These are phyloP conservation scores for Phylloscopus collybita DNA, from an alignment of 2,797 vertebrate genomes.

Conservation along the genomic window DNA sequence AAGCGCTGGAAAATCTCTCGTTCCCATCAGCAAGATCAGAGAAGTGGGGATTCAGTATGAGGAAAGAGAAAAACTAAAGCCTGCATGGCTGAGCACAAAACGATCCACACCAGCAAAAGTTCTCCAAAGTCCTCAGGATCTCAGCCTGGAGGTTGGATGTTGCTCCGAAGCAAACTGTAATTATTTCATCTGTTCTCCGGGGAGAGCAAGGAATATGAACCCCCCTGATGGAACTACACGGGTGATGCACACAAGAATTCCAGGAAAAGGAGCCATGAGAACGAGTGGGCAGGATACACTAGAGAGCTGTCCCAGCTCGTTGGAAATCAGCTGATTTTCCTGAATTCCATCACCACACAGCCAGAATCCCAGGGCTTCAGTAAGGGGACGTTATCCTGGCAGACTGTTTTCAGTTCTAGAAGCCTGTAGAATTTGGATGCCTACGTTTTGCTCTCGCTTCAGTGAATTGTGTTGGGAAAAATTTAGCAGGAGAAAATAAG, in stretches of 20 bases:
- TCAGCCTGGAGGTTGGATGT: neutral
- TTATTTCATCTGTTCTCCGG: neutral
- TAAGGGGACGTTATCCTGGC: neutral
- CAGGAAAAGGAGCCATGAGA: neutral
- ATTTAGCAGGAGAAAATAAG: neutral
- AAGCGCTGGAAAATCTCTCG: neutral
- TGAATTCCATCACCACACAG: neutral
- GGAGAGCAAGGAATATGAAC: neutral
- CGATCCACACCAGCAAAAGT: neutral
- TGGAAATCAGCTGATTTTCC: neutral
- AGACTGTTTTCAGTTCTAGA: neutral
- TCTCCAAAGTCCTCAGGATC: neutral
- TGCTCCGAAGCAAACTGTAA: neutral
- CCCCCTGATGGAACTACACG: neutral
- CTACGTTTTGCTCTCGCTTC: neutral
- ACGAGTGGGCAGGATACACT: neutral
- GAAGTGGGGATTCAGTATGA: accelerated
- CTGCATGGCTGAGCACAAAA: neutral
- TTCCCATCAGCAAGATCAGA: neutral
- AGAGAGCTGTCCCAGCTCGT: neutral
- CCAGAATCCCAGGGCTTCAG: neutral
- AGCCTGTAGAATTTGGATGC: neutral
- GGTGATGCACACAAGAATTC: neutral
- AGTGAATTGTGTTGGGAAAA: neutral
- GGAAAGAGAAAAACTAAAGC: neutral